A percentile compares a stretch with the other conserved stretches of the same genome.
These are phyloP conservation scores for Quadroppia sp. DNA, from an alignment of 2,888 invertebrate species.

Conservation along the genomic window DNA sequence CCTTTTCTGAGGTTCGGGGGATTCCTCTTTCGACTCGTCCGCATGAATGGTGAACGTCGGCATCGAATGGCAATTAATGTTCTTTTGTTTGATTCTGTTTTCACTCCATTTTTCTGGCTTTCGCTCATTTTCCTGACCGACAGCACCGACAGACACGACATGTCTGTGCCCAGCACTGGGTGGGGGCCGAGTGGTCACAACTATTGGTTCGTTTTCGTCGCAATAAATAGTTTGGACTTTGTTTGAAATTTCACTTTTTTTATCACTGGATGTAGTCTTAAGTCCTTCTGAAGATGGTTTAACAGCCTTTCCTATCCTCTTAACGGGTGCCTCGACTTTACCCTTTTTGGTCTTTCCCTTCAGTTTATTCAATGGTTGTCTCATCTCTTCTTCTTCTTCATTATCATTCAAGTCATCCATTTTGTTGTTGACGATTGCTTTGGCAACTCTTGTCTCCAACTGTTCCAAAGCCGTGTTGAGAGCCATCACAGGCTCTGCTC, in stretches of 20 bases:
- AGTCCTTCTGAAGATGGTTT: background rate
- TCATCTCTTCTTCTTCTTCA: conserved; percentile 62
- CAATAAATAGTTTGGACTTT: conserved; percentile 16
- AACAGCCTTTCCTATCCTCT: conserved; percentile 1
- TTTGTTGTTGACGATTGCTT: background rate
- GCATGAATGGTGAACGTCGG: conserved; percentile 49
- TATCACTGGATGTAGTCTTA: no score
- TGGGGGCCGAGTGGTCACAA: no score
- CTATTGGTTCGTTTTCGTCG: conserved; percentile 30
- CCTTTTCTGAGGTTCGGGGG: conserved; percentile 42
- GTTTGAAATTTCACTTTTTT: no score
- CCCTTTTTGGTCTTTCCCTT: conserved; percentile 3
- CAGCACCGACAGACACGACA: background rate
- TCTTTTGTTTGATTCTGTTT: conserved; percentile 44
- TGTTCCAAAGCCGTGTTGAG: conserved; percentile 55
- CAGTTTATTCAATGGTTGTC: conserved; percentile 61
- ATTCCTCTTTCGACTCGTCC: conserved; percentile 7
- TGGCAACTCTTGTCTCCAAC: conserved; percentile 55
- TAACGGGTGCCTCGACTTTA: conserved; percentile 29
- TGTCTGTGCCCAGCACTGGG: no score
- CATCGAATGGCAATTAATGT: no score
- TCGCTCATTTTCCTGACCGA: conserved; percentile 64
- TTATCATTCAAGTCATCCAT: conserved; percentile 57
- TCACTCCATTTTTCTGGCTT: conserved; percentile 49
- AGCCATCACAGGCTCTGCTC: conserved; percentile 67